phyloP scores from a whole-genome alignment of 2,888 invertebrate genomes.

The Adelphocoris suturalis region DNA sequence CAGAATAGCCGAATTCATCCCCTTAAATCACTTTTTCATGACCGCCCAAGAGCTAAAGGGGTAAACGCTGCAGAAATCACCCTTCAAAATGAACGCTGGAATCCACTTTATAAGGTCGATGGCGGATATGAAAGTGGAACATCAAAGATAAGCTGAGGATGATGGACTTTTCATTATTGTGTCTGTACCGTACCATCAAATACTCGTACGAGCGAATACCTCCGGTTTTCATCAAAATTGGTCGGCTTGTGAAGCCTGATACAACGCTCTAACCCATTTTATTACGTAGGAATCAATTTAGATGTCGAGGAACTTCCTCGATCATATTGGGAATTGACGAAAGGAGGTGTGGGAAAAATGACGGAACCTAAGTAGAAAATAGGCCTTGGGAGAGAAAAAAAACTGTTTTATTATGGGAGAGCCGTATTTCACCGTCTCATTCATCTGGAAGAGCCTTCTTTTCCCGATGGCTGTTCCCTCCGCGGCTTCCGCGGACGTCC shows the following conservation, averaged over 20 bases:
- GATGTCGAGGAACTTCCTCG: not conserved
- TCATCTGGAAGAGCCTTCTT: not conserved
- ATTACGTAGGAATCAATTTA: not conserved
- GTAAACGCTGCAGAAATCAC: too few species aligned
- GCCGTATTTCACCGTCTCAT: not conserved
- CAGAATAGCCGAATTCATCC: too few species aligned
- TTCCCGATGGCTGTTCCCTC: not conserved
- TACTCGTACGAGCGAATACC: not conserved
- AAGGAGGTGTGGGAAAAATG: not conserved
- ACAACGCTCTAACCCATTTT: not conserved
- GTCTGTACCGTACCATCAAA: not conserved
- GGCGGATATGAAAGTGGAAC: too few species aligned
- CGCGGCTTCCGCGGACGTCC: not conserved
- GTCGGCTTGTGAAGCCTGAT: not conserved
- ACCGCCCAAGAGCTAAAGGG: too few species aligned
- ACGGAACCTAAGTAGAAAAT: not conserved
- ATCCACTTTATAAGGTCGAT: too few species aligned
- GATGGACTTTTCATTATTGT: not conserved
- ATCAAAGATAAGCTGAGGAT: too few species aligned
- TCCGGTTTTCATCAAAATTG: not conserved
- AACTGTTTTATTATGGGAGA: constrained; percentile 1
- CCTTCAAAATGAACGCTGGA: too few species aligned
- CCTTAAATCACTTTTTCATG: too few species aligned
- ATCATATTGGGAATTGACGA: not conserved
- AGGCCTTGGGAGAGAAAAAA: not conserved